Conservation (phyloP, 2,888 invertebrate species). For the Eutolmus rufibarbis region DNA sequence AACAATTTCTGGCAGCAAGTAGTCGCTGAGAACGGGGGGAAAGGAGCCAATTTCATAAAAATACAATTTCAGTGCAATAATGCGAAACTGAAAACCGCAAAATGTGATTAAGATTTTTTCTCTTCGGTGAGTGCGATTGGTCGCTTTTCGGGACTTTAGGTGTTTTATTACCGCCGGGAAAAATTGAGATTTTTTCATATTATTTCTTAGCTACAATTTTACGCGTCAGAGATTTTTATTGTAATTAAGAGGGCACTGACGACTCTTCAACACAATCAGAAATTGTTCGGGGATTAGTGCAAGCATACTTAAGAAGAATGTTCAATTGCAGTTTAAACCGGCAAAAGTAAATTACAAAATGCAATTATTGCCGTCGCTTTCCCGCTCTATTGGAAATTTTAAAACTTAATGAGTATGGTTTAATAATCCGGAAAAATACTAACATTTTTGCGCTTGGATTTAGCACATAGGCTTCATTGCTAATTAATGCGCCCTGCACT, state of each 20-base stretch:
- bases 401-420: no score
- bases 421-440: neutral
- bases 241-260: neutral
- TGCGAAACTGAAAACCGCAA: constrained; percentile 47
- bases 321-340: neutral
- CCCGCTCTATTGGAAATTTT: neutral
- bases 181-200: neutral
- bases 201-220: neutral
- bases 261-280: neutral
- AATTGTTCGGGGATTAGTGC: neutral
- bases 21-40: neutral
- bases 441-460: neutral
- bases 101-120: constrained; percentile 45
- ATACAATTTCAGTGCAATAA: constrained; percentile 40
- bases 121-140: neutral
- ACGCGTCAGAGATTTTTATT: constrained; percentile 1
- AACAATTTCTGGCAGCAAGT: constrained; percentile 12
- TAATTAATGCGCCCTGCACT: neutral
- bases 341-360: neutral
- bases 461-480: neutral
- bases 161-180: neutral
- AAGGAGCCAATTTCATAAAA: constrained; percentile 35
- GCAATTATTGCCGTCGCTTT: neutral
- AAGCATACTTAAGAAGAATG: neutral
- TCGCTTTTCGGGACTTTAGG: neutral